Percentiles rank a stretch among this genome's conserved stretches.
Conservation (phyloP, 2,888 invertebrate species). For the Torymus texanus region DNA sequence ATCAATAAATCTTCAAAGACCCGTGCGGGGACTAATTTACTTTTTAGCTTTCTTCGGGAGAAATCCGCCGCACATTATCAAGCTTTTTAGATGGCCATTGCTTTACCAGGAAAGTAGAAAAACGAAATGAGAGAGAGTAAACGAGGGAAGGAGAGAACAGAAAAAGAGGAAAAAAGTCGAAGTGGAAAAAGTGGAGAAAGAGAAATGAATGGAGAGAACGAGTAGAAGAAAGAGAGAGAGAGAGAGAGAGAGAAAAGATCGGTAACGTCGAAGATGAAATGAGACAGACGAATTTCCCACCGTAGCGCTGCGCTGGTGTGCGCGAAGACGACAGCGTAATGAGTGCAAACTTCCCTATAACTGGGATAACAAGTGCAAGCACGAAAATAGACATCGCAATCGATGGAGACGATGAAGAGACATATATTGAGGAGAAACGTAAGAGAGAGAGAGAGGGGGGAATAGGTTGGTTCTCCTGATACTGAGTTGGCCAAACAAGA, state of each 20-base stretch:
- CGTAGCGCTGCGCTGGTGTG: neutral
- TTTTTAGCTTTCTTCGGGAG: conserved; percentile 26
- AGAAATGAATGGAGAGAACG: neutral
- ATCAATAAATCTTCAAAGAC: conserved; percentile 35
- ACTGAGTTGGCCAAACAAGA: conserved; percentile 62
- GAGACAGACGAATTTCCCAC: conserved; percentile 14
- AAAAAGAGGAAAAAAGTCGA: conserved; percentile 2
- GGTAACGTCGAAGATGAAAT: neutral
- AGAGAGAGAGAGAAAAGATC: neutral
- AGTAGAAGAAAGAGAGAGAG: neutral
- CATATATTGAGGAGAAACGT: conserved; percentile 41
- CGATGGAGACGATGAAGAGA: conserved; percentile 60
- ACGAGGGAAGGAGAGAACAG: neutral
- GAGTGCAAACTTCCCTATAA: conserved; percentile 44
- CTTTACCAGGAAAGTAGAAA: conserved; percentile 24
- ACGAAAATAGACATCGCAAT: conserved; percentile 66
- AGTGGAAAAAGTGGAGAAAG: neutral
- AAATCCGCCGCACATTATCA: conserved; percentile 25
- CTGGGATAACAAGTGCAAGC: conserved; percentile 63
- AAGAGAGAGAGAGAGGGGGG: conserved; percentile 52
- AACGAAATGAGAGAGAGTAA: conserved; percentile 10
- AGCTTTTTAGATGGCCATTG: conserved; percentile 23
- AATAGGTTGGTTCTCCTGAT: conserved; percentile 24
- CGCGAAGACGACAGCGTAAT: conserved; percentile 6
- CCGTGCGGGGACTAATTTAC: conserved; percentile 28